Base-by-base conservation (phyloP, 2,797 vertebrate genomes). In the Avahi laniger region DNA sequence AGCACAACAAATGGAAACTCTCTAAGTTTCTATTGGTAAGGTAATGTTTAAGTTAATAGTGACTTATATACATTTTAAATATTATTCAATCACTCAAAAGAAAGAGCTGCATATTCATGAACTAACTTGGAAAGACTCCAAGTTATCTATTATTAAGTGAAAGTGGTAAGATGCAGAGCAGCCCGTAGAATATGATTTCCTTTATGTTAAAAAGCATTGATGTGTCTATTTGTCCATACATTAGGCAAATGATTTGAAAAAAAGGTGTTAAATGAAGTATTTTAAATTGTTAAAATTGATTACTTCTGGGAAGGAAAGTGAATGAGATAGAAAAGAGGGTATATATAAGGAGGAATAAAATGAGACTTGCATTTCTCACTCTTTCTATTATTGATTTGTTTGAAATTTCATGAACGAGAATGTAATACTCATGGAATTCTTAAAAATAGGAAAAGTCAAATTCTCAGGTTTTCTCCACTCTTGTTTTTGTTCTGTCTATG, bases 341-440 rank as follows among this genome's bases (percentile, higher is more conserved):
- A 2, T 28, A 2, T 57, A 7, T 28, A 15, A 41, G 1, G 46
- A 20, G 48, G 38, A 88, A 80, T 79, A 76, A 54, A 89, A 93
- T 61, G 50, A 93, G 4, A 90, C 26, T 79, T 86, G 17, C 33
- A 57, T 92, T 92, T 73, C 57, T 87, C 79, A 67, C 7, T 75
- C 17, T 81, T 50, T 92, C 30, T 85, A 38, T 54, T 94, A 94
- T 83, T 84, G 10, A 91, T 94, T 96, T 96, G 24, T 65, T 94
- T 94, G 35, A 82, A 92, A 92, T 92, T 93, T 93, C 54, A 73
- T 20, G 88, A 75, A 82, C 59, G 22, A 88, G 20, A 95, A 69
- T 75, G 17, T 61, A 57, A 90, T 82, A 86, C 22, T 86, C 22
- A 11, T 48, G 11, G 48, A 85, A 50, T 81, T 91, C 5, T 93